Evolutionary conservation across 2,797 vertebrate species (phyloP), one percentile per base, ranked within the genome.

Genomic region (Ctenopoma kingsleyae): DNA sequence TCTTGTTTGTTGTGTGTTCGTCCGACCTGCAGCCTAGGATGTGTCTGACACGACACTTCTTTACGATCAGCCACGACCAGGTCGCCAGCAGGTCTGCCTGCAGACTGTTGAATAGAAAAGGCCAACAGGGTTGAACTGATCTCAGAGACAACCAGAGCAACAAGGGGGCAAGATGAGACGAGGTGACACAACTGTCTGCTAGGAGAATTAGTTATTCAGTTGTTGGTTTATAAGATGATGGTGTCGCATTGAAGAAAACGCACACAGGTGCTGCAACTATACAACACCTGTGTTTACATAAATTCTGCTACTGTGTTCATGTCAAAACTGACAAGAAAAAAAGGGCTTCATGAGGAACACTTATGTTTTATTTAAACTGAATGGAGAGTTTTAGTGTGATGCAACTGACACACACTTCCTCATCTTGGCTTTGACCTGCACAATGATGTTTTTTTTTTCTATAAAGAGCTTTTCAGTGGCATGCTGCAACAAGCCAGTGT

Each of bases 1-100:
- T 74, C 52, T 55, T 67, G 77, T 78, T 71, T 75, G 65, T 71
- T 75, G 65, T 64, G 78, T 54, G 78, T 74, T 61, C 5, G 52
- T 68, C 67, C 76, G 85, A 84, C 83, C 81, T 20, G 22, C 56
- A 35, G 62, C 71, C 51, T 16, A 4, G 65, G 71, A 81, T 41
- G 48, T 69, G 83, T 84, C 78, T 65, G 77, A 84, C 81, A 90
- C 90, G 90, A 90, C 87, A 89, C 59, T 88, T 90, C 88, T 91
- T 88, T 90, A 89, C 80, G 89, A 91, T 81, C 80, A 55, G 85
- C 64, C 74, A 59, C 23, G 25, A 69, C 78, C 62, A 7, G 52
- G 66, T 62, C 7, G 57, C 65, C 82, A 67, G 81, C 81, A 54
- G 75, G 78, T 85, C 82, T 80, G 90, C 69, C 76, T 68, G 80